Evolutionary conservation across 1,140 invertebrate species (phyloP).

Genomic region (Hermatobates lingyangjiaoensis): DNA sequence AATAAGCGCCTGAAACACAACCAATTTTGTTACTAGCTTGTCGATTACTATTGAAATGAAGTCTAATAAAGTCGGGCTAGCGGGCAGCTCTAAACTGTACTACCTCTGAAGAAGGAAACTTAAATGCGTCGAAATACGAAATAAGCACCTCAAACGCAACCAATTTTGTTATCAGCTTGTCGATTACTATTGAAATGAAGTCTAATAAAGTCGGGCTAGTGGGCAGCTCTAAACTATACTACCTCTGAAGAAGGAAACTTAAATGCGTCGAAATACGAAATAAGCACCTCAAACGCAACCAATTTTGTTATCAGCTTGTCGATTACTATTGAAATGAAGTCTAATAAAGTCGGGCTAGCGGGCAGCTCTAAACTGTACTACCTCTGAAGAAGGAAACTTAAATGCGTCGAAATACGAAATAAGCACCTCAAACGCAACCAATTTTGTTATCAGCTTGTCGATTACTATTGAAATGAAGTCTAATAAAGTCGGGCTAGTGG

Average conservation of each 20-base stretch:
- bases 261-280: constrained; percentile 89
- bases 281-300: constrained; percentile 51
- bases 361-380: constrained; percentile 85
- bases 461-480: too few relatives aligned
- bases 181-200: neutral
- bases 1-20: constrained; percentile 46
- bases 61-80: neutral
- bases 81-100: constrained; percentile 58
- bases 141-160: constrained; percentile 45
- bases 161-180: neutral
- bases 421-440: constrained; percentile 53
- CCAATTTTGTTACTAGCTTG: neutral
- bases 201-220: neutral
- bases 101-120: constrained; percentile 84
- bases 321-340: too few relatives aligned
- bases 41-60: neutral
- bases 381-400: constrained; percentile 85
- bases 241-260: constrained; percentile 88
- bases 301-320: too few relatives aligned
- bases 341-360: too few relatives aligned
- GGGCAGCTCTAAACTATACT: constrained; percentile 58
- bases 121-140: constrained; percentile 90
- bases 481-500: too few relatives aligned
- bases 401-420: constrained; percentile 88
- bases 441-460: too few relatives aligned